These are phyloP conservation scores for Pteromalus puparum DNA, from an alignment of 1,140 invertebrate species.

Conservation along the genomic window DNA sequence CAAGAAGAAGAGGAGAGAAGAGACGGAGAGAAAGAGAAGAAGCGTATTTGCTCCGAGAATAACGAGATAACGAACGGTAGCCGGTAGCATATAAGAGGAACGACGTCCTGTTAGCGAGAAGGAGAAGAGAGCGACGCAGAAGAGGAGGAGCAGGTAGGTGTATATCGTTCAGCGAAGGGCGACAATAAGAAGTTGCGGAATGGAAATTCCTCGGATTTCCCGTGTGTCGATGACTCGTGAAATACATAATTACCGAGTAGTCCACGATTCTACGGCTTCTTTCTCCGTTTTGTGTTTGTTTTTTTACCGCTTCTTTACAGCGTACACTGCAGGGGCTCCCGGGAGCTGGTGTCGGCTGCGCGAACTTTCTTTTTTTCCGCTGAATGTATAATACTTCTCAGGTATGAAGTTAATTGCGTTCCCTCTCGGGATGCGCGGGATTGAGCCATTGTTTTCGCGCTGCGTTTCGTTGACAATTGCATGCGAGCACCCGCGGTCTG, in stretches of 20 bases:
- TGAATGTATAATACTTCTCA: neutral
- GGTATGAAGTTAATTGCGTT: neutral
- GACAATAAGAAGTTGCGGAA: slow-evolving; percentile 22
- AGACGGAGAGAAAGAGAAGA: neutral
- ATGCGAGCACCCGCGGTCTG: no score
- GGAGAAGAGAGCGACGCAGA: neutral
- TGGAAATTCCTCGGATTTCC: slow-evolving; percentile 29
- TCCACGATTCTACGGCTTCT: no score
- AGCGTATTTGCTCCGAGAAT: slow-evolving; percentile 38
- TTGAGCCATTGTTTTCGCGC: neutral
- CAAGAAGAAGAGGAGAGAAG: neutral
- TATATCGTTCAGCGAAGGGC: neutral
- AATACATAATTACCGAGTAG: neutral
- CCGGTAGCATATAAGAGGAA: slow-evolving; percentile 27
- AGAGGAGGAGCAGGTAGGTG: neutral
- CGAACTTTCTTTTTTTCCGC: neutral
- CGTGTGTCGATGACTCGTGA: neutral
- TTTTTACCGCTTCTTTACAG: neutral
- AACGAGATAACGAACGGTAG: slow-evolving; percentile 50
- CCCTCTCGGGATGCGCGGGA: neutral
- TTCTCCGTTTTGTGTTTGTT: neutral
- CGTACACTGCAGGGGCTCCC: neutral
- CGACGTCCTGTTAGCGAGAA: slow-evolving; percentile 20
- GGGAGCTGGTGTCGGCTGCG: no score
- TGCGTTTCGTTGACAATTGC: neutral